These are phyloP conservation scores for Scaptomyza polygonia DNA, from an alignment of 2,888 invertebrate genomes.

Conservation along the genomic window DNA sequence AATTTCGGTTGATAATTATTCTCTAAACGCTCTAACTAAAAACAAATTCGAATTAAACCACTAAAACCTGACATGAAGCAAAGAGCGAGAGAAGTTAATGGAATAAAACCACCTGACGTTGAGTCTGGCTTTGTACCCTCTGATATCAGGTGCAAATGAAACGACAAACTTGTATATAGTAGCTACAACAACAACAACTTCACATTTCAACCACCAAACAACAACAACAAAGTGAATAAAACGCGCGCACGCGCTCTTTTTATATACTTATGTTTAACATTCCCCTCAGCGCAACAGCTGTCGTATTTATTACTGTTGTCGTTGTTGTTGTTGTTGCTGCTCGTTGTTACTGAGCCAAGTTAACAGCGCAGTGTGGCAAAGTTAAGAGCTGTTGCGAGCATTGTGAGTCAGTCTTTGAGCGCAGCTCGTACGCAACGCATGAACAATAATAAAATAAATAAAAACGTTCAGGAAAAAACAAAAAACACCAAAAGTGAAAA, in stretches of 20 bases:
- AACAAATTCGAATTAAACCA: slow-evolving; percentile 11
- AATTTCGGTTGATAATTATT: not conserved
- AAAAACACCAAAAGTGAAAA: slow-evolving; percentile 11
- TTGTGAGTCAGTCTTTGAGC: slow-evolving; percentile 79
- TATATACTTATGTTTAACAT: slow-evolving; percentile 23
- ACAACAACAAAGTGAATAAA: slow-evolving; percentile 27
- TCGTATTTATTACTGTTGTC: not conserved
- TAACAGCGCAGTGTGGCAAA: slow-evolving; percentile 44
- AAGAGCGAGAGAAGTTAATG: not conserved
- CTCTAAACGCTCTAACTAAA: not conserved
- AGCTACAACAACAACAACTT: slow-evolving; percentile 28
- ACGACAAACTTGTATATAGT: slow-evolving; percentile 45
- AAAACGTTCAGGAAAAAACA: not conserved
- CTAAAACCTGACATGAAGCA: slow-evolving; percentile 5
- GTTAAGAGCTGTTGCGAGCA: slow-evolving; percentile 34
- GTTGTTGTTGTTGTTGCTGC: slow-evolving; percentile 9
- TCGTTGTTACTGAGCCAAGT: slow-evolving; percentile 63
- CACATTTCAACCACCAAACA: slow-evolving; percentile 41
- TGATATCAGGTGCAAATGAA: slow-evolving; percentile 44
- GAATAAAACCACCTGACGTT: slow-evolving; percentile 67
- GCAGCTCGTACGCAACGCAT: slow-evolving; percentile 69
- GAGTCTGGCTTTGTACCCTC: slow-evolving; percentile 37
- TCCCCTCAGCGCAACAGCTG: slow-evolving; percentile 56
- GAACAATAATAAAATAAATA: slow-evolving; percentile 6
- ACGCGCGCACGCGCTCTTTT: slow-evolving; percentile 74